Percentiles rank a stretch among this genome's conserved stretches.
Conservation (phyloP, 1,140 invertebrate genomes). For the Mycetomoellerius zeteki region DNA sequence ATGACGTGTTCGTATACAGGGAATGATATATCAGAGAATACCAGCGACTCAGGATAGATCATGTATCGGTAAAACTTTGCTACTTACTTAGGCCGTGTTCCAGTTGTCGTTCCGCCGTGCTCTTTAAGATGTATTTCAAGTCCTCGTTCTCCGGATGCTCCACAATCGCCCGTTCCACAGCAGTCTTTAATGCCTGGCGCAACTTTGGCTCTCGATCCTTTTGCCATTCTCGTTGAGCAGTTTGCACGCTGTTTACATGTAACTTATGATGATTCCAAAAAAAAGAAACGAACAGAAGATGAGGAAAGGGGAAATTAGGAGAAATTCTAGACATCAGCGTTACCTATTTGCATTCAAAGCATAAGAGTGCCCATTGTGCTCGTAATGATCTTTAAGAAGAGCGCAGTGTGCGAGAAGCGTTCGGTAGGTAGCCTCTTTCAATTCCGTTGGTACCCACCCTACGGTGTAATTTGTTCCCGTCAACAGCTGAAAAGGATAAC, state of each 20-base stretch:
- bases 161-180: conserved; percentile 75
- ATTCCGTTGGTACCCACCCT: conserved; percentile 81
- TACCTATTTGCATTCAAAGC: conserved; percentile 81
- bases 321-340: conserved; percentile 43
- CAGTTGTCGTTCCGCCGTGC: conserved; percentile 81
- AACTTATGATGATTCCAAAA: not conserved
- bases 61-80: not conserved
- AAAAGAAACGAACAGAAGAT: not conserved
- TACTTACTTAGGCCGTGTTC: conserved; percentile 83
- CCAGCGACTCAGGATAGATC: not conserved
- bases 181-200: conserved; percentile 74
- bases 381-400: conserved; percentile 81
- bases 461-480: conserved; percentile 81
- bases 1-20: not conserved
- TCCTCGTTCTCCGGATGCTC: conserved; percentile 79
- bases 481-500: conserved; percentile 77
- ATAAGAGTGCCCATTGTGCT: conserved; percentile 79
- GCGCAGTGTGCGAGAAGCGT: conserved; percentile 75
- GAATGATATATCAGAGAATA: not conserved
- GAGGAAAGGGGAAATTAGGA: not conserved
- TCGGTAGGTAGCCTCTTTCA: conserved; percentile 78
- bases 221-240: conserved; percentile 79
- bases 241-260: conserved; percentile 76
- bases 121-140: conserved; percentile 79
- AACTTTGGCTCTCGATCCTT: conserved; percentile 72